Conservation (phyloP, 1,140 invertebrate species). For the Akabosia matsudoensis region DNA sequence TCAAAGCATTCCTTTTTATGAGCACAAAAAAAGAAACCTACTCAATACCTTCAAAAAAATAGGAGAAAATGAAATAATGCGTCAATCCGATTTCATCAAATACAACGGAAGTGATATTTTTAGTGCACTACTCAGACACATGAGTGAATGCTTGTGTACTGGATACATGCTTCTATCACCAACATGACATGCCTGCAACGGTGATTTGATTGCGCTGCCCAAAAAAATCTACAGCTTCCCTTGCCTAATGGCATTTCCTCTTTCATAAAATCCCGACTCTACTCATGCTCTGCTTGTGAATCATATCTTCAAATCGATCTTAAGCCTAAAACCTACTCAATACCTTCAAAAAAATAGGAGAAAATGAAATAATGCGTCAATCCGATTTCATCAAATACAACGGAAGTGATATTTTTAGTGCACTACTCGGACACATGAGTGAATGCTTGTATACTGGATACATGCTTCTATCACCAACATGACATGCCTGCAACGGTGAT, state of each 20-base stretch:
- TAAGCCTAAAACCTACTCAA: neutral
- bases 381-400: constrained; percentile 17
- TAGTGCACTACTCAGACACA: neutral
- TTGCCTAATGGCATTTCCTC: constrained; percentile 5
- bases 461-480: no score
- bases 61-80: constrained; percentile 8
- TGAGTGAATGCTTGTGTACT: no score
- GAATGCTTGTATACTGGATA: no score
- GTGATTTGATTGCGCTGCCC: neutral
- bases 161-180: no score
- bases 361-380: constrained; percentile 20
- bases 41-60: neutral
- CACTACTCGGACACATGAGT: neutral
- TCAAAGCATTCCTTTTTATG: no score
- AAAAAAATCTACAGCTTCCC: neutral
- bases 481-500: neutral
- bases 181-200: neutral
- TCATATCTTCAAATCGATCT: constrained; percentile 19
- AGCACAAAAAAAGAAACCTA: no score
- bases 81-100: constrained; percentile 23
- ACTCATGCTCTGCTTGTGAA: neutral
- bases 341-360: neutral
- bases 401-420: constrained; percentile 13
- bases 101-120: constrained; percentile 12
- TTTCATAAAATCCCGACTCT: neutral